phyloP scores from a whole-genome alignment of 2,113 vertebrate species.

The Hippocampus zosterae region DNA sequence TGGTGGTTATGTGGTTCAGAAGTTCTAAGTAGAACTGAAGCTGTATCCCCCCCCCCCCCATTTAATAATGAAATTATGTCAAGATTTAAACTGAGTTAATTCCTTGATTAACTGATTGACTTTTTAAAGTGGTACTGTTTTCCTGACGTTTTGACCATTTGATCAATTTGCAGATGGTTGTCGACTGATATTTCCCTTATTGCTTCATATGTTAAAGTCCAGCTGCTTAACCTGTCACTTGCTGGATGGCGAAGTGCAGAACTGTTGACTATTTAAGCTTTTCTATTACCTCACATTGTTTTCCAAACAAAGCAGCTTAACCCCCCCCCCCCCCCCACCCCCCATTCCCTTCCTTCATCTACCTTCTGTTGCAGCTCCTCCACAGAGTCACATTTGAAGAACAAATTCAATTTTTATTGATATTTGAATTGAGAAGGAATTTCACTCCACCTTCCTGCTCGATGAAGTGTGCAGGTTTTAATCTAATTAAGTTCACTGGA shows the following conservation, averaged over 20 bases:
- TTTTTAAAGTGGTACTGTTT: neutral
- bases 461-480: conserved; percentile 28
- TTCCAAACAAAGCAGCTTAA: conserved; percentile 13
- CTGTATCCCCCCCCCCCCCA: neutral
- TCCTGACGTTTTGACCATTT: neutral
- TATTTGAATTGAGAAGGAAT: conserved; percentile 37
- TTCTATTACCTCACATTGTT: conserved; percentile 21
- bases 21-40: neutral
- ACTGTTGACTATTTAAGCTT: conserved; percentile 12
- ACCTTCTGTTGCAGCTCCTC: conserved; percentile 1
- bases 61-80: neutral
- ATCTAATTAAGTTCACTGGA: conserved; percentile 36
- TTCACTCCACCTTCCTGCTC: conserved; percentile 3
- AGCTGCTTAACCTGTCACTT: conserved; percentile 16
- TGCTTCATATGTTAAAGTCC: conserved; percentile 22
- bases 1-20: neutral
- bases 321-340: neutral
- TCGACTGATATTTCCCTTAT: neutral
- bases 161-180: neutral
- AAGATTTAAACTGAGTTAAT: neutral
- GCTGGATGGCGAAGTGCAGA: conserved; percentile 1
- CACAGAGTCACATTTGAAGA: conserved; percentile 42
- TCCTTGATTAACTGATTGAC: neutral
- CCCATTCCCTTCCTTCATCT: neutral
- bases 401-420: conserved; percentile 56